Conservation (phyloP, 1,140 invertebrate genomes). For the Diprion similis region DNA sequence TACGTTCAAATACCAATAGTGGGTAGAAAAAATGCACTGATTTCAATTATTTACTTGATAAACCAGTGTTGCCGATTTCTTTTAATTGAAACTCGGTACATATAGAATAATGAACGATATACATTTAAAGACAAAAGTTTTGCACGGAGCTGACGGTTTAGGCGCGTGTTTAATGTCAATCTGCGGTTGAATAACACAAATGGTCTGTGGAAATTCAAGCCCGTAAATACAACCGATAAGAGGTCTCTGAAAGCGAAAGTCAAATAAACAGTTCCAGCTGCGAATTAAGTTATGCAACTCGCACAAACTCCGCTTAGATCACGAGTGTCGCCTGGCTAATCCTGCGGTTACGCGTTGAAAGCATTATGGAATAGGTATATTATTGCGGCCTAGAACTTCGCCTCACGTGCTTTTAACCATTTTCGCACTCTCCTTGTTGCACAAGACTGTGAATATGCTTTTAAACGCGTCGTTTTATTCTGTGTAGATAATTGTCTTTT, state of each 20-base stretch:
- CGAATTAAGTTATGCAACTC: neutral
- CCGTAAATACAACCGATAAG: neutral
- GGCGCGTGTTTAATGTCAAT: neutral
- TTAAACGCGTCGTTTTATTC: too few relatives aligned
- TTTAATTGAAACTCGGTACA: too few relatives aligned
- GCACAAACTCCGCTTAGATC: neutral
- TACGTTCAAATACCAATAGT: too few relatives aligned
- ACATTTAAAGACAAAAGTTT: too few relatives aligned
- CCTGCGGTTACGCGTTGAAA: neutral
- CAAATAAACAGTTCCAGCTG: neutral
- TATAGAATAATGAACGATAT: too few relatives aligned
- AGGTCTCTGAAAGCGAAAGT: neutral
- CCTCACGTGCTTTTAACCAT: neutral
- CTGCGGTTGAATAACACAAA: neutral
- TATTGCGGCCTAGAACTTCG: conserved; percentile 3
- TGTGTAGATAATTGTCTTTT: too few relatives aligned
- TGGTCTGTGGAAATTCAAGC: neutral
- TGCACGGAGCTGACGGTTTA: too few relatives aligned
- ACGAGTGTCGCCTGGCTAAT: neutral
- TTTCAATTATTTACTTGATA: too few relatives aligned
- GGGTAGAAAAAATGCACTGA: too few relatives aligned
- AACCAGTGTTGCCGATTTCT: too few relatives aligned
- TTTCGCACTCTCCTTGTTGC: neutral
- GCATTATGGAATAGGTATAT: neutral
- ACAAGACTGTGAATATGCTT: neutral